Evolutionary conservation across 2,888 invertebrate genomes (phyloP), one percentile per base, ranked within the genome.

Genomic region (Callimorpha dominula): DNA sequence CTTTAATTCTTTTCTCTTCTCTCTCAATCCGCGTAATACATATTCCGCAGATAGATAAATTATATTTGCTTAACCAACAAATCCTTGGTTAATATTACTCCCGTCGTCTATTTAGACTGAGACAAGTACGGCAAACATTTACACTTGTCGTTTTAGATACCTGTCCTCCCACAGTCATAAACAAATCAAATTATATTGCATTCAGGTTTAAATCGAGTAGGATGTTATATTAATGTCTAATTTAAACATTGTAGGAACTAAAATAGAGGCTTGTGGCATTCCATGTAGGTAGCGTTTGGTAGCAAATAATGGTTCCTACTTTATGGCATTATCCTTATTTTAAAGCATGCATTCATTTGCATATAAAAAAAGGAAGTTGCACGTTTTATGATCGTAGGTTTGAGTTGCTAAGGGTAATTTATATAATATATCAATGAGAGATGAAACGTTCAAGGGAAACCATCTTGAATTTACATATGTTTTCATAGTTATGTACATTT

Each of bases 181-280:
- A 85, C 81, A 78, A 83, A 83, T 76, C 79, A 84, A 87, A 85
- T 85, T 80, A 78, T 68, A 49, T 71, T 64, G 64, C 81, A 76
- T 78, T 79, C 79, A 74, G 71, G 71, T 81, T 77, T 71, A 72
- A 63, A 73, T 65, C 17, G 84, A 87, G 81, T 86, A 81, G 80
- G 85, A 87, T 77, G 78, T 73, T 80, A 73, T 74, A 85, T 75
- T 83, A 81, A 84, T 81, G 78, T 84, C 77, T 85, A 84, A 83
- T 85, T 86, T 83, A 87, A 90, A 88, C 83, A 86, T 81, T 80
- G 78, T 78, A 82, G 89, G 89, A 85, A 86, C 89, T 83, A 91
- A 87, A 85, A 84, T 81, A 79, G 81, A 88, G 78, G 91, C 93
- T 93, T 92, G 92, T 71, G 84, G 89, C 77, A 91, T 75, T 76